Conservation (phyloP, 2,888 invertebrate genomes). For the Parnassius apollo region DNA sequence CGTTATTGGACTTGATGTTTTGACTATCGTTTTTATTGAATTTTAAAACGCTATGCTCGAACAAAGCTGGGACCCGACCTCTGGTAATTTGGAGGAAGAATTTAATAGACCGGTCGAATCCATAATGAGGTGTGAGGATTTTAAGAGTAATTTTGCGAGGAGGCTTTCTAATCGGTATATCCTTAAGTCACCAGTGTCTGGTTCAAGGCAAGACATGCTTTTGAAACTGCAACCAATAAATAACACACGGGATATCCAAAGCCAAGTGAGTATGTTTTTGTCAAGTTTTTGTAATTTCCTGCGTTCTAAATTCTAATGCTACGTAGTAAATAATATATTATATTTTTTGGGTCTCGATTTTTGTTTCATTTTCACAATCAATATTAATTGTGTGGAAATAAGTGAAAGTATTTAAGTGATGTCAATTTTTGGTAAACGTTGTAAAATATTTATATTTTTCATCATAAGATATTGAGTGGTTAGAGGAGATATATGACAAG, state of each 20-base stretch:
- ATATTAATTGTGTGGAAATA: conserved; percentile 18
- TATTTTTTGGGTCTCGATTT: not conserved
- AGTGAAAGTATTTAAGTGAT: conserved; percentile 22
- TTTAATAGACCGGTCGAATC: conserved; percentile 70
- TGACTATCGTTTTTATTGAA: conserved; percentile 42
- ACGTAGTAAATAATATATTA: too few relatives aligned
- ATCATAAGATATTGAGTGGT: too few relatives aligned
- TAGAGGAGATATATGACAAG: too few relatives aligned
- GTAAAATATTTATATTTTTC: too few relatives aligned
- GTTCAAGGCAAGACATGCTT: conserved; percentile 46
- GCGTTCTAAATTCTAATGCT: too few relatives aligned
- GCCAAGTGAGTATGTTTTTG: conserved; percentile 51
- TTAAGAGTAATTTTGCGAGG: conserved; percentile 75
- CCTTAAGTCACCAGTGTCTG: conserved; percentile 48
- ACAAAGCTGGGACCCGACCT: conserved; percentile 43
- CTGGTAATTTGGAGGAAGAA: conserved; percentile 51
- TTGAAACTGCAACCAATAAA: conserved; percentile 48
- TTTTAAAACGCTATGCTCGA: conserved; percentile 50
- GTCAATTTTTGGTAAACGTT: not conserved
- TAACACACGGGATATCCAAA: conserved; percentile 38
- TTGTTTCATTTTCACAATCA: conserved; percentile 1
- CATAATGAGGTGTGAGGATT: conserved; percentile 74
- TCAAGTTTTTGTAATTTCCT: not conserved
- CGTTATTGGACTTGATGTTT: conserved; percentile 44
- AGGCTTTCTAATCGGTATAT: conserved; percentile 70